A percentile compares a stretch with the other conserved stretches of the same genome.
Evolutionary conservation across 2,797 vertebrate genomes (phyloP).

Genomic region (Ibycter americanus): DNA sequence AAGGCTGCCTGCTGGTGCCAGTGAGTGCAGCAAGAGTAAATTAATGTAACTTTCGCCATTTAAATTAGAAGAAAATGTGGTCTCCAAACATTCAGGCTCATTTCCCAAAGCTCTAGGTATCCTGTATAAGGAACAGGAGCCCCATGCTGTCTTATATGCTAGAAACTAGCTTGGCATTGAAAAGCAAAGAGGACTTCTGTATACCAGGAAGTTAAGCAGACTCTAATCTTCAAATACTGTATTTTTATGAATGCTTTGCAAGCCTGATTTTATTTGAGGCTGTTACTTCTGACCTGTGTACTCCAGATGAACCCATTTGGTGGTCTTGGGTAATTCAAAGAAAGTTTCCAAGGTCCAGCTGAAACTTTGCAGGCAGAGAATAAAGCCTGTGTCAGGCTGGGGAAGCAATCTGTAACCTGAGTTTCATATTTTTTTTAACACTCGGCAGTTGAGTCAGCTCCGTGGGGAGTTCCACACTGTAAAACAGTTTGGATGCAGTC

Average conservation of each 20-base stretch:
- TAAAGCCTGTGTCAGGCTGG: not conserved
- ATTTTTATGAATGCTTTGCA: not conserved
- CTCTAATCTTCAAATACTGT: not conserved
- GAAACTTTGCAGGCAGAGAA: conserved; percentile 4
- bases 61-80: not conserved
- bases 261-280: not conserved
- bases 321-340: not conserved
- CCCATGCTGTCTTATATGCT: not conserved
- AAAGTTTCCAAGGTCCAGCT: not conserved
- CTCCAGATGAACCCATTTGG: conserved; percentile 23
- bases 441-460: conserved; percentile 42
- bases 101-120: not conserved
- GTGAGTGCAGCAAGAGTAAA: not conserved
- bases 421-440: not conserved
- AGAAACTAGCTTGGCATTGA: not conserved
- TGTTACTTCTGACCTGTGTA: not conserved
- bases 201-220: not conserved
- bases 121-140: not conserved
- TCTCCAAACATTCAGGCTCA: not conserved
- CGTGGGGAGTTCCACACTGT: not conserved
- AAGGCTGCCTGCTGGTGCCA: not conserved
- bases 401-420: conserved; percentile 21
- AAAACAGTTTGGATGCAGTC: conserved; percentile 28
- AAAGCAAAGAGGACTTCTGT: not conserved
- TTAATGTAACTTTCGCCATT: not conserved